phyloP scores from a whole-genome alignment of 2,113 vertebrate genomes.

The Otis tarda region DNA sequence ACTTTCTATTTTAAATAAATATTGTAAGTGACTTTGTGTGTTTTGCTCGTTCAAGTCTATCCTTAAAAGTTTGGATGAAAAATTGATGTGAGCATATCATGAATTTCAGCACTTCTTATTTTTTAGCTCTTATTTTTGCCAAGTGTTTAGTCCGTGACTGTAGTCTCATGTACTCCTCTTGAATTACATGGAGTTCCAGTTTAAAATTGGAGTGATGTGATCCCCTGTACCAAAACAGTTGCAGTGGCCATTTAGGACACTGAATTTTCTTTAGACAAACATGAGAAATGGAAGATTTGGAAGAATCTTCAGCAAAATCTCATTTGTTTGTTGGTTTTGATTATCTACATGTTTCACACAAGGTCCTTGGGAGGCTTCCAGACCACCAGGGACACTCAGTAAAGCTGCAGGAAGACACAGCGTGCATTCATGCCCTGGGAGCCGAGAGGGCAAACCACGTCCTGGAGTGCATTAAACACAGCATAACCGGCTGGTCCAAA shows the following conservation, averaged over 20 bases:
- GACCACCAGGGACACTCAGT: background rate
- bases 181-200: background rate
- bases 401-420: background rate
- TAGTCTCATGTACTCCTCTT: background rate
- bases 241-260: background rate
- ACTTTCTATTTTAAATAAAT: background rate
- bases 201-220: background rate
- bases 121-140: background rate
- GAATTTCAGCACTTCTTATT: background rate
- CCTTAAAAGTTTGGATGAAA: background rate
- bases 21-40: background rate
- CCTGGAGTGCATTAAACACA: no score
- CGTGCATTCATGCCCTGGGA: background rate
- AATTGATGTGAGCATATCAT: fast-evolving
- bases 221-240: background rate
- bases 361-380: background rate
- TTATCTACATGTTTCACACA: background rate
- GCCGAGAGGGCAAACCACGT: no score
- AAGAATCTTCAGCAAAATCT: background rate
- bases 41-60: background rate
- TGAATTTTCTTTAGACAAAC: background rate
- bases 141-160: background rate
- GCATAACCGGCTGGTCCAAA: no score
- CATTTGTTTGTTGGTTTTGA: background rate
- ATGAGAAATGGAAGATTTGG: background rate